A percentile compares a stretch with the other conserved stretches of the same genome.
Conservation (phyloP, 2,113 vertebrate genomes). For the Phyllostomus hastatus region DNA sequence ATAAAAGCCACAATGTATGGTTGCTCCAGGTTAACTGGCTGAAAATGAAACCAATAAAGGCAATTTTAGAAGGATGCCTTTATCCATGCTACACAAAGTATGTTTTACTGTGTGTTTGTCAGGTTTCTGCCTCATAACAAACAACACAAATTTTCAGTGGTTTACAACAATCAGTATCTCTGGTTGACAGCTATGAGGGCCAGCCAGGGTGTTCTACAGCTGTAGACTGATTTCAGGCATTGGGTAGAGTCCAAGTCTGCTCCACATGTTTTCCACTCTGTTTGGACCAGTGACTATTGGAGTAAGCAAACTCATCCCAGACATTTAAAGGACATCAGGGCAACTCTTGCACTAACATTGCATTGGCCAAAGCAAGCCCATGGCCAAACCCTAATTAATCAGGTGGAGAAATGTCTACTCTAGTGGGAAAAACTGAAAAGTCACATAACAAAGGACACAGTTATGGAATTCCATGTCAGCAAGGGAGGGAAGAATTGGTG, state of each 20-base stretch:
- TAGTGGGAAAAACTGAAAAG: neutral
- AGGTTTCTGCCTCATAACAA: neutral
- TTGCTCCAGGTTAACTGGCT: neutral
- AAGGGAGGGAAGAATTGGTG: neutral
- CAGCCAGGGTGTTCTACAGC: neutral
- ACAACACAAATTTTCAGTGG: neutral
- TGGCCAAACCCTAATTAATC: neutral
- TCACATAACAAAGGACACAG: neutral
- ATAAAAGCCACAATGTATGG: neutral
- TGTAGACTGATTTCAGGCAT: neutral
- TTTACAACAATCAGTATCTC: neutral
- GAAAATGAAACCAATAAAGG: constrained; percentile 9
- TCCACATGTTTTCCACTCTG: neutral
- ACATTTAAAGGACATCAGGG: neutral
- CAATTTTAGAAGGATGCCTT: neutral
- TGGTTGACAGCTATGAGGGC: neutral
- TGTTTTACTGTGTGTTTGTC: neutral
- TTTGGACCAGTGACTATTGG: neutral
- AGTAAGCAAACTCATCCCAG: neutral
- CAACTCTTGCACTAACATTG: neutral
- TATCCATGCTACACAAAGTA: neutral
- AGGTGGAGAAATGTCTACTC: neutral
- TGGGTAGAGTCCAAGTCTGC: neutral
- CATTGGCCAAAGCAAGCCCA: neutral
- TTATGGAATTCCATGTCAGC: neutral